These are phyloP conservation scores for Pampus argenteus DNA, from an alignment of 2,797 vertebrate genomes.

Conservation along the genomic window DNA sequence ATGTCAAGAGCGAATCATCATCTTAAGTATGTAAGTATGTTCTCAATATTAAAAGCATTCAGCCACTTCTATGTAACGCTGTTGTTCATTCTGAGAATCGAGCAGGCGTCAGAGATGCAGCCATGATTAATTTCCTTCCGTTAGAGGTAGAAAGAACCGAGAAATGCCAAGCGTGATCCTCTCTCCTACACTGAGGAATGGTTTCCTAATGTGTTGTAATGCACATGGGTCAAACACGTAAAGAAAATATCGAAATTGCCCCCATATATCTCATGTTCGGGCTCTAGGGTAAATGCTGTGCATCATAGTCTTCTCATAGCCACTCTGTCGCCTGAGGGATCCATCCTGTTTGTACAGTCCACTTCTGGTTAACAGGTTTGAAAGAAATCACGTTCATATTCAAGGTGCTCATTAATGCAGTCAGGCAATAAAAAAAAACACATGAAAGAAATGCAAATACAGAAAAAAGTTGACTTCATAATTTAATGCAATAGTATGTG, in stretches of 20 bases:
- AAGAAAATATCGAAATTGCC: constrained; percentile 71
- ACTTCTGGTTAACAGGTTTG: constrained; percentile 28
- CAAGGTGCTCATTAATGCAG: background rate
- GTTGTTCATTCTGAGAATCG: constrained; percentile 37
- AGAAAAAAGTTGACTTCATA: constrained; percentile 2
- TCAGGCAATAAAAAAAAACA: too few species aligned
- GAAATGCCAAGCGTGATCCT: constrained; percentile 33
- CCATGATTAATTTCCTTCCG: constrained; percentile 62
- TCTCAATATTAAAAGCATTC: constrained; percentile 49
- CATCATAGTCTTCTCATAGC: constrained; percentile 71
- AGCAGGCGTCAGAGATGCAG: constrained; percentile 41
- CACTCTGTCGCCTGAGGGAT: constrained; percentile 61
- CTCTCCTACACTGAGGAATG: constrained; percentile 49
- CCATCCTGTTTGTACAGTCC: constrained; percentile 65
- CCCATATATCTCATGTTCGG: constrained; percentile 55
- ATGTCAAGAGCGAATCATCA: constrained; percentile 51
- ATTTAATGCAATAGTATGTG: background rate
- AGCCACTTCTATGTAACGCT: constrained; percentile 21
- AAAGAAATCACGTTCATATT: constrained; percentile 44
- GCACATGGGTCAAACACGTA: constrained; percentile 62
- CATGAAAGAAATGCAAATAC: background rate
- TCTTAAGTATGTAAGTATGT: constrained; percentile 37
- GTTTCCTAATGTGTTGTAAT: constrained; percentile 57
- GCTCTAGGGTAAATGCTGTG: constrained; percentile 58
- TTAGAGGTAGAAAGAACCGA: constrained; percentile 49